Percentiles rank a stretch among this genome's conserved stretches.
Evolutionary conservation across 2,888 invertebrate genomes (phyloP).

Genomic region (Cosmorhoe ocellata): DNA sequence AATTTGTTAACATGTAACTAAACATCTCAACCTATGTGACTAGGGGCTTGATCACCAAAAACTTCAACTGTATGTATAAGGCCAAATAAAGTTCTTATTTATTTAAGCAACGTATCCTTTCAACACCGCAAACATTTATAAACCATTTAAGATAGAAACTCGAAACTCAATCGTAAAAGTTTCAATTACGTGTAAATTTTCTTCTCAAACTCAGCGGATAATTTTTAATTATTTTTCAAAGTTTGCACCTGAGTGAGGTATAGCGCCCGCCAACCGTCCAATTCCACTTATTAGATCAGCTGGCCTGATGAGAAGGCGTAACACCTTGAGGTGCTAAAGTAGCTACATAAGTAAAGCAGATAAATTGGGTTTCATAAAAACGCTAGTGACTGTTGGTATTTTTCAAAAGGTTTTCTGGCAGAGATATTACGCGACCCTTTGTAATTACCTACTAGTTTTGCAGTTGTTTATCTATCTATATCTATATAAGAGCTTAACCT

Average conservation of each 20-base stretch:
- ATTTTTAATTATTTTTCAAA: slow-evolving; percentile 29
- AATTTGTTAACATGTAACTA: too few relatives aligned
- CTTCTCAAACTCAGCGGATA: slow-evolving; percentile 16
- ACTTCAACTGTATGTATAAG: too few relatives aligned
- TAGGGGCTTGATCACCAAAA: too few relatives aligned
- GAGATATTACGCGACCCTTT: too few relatives aligned
- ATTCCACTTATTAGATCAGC: slow-evolving; percentile 25
- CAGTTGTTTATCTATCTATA: too few relatives aligned
- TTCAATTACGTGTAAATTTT: slow-evolving; percentile 19
- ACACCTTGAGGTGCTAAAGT: slow-evolving; percentile 4
- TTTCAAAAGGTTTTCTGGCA: too few relatives aligned
- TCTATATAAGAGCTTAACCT: too few relatives aligned
- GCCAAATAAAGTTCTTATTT: too few relatives aligned
- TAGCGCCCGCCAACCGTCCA: background rate
- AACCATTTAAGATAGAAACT: slow-evolving; percentile 1
- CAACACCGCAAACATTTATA: background rate
- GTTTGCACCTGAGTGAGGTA: slow-evolving; percentile 8
- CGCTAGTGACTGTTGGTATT: background rate
- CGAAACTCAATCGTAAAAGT: slow-evolving; percentile 13
- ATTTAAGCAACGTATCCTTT: background rate
- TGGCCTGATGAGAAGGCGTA: slow-evolving; percentile 8
- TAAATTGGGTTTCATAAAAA: slow-evolving; percentile 18
- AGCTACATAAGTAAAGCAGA: slow-evolving; percentile 7
- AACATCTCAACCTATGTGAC: too few relatives aligned
- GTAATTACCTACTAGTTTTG: too few relatives aligned